A percentile compares a stretch with the other conserved stretches of the same genome.
Conservation (phyloP, 2,888 invertebrate genomes). For the Cybosia mesomella region DNA sequence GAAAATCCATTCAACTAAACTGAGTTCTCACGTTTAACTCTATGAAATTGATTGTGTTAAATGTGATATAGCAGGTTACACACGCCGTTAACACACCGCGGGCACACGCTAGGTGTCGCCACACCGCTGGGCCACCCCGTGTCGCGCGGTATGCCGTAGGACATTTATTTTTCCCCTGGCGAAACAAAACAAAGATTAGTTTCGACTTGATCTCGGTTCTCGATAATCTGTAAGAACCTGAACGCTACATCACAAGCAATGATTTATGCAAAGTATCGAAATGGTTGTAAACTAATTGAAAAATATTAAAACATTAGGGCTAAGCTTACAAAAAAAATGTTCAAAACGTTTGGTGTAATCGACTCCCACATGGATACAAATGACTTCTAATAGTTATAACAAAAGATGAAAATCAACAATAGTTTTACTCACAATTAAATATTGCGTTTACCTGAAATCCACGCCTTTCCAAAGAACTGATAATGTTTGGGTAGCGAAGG, state of each 20-base stretch:
- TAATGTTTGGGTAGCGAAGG: not conserved
- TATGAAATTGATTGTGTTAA: too few species aligned
- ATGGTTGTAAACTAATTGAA: not conserved
- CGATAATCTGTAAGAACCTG: too few species aligned
- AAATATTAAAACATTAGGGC: not conserved
- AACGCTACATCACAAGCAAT: too few species aligned
- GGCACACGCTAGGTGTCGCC: too few species aligned
- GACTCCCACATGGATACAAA: slow-evolving; percentile 1
- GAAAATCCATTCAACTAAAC: too few species aligned
- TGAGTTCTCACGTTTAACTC: too few species aligned
- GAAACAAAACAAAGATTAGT: not conserved
- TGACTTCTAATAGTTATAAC: slow-evolving; percentile 4
- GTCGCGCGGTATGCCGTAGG: not conserved
- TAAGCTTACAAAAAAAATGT: not conserved
- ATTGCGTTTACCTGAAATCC: slow-evolving; percentile 41
- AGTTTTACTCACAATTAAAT: slow-evolving; percentile 14
- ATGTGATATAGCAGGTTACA: too few species aligned
- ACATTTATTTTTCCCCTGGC: not conserved
- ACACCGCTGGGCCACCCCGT: not conserved
- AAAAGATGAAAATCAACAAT: slow-evolving; percentile 21
- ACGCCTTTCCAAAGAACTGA: slow-evolving; percentile 33
- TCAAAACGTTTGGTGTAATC: not conserved
- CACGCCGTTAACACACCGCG: too few species aligned
- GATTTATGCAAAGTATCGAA: not conserved
- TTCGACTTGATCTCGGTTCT: too few species aligned